Evolutionary conservation across 1,140 invertebrate genomes (phyloP).

Genomic region (Charaxes varanes): DNA sequence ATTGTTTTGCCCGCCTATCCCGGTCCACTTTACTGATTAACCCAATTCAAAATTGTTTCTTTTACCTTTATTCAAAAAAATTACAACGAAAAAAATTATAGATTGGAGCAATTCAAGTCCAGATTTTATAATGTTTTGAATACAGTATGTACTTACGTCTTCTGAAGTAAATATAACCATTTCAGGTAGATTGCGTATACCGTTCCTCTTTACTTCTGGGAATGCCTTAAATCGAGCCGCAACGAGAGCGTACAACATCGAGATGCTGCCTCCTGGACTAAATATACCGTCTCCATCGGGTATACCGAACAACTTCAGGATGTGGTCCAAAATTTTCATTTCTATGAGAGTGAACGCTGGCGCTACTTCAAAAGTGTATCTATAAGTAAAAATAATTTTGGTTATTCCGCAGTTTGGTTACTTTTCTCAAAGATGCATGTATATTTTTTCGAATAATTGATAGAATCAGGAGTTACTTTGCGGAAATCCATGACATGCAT

Average conservation of each 20-base stretch:
- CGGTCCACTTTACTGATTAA: too few species aligned
- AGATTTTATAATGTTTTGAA: neutral
- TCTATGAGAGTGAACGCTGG: slow-evolving; percentile 85
- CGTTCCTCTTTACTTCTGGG: slow-evolving; percentile 84
- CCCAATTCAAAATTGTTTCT: too few species aligned
- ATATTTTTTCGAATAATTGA: too few species aligned
- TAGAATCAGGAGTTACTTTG: too few species aligned
- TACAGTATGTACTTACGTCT: slow-evolving; percentile 73
- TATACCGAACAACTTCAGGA: slow-evolving; percentile 81
- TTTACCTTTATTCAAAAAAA: too few species aligned
- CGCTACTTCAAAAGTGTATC: slow-evolving; percentile 86
- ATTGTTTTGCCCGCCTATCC: too few species aligned
- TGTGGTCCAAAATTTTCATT: slow-evolving; percentile 76
- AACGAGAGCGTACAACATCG: slow-evolving; percentile 88
- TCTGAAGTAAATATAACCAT: slow-evolving; percentile 84
- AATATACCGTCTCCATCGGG: slow-evolving; percentile 82
- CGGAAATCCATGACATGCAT: too few species aligned
- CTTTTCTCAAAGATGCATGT: too few species aligned
- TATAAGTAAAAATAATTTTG: slow-evolving; percentile 37
- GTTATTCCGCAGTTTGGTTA: too few species aligned
- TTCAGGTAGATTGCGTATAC: slow-evolving; percentile 75
- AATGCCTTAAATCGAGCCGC: slow-evolving; percentile 83
- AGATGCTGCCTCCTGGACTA: slow-evolving; percentile 88
- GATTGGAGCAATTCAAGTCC: slow-evolving; percentile 1
- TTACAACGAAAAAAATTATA: too few species aligned